phyloP scores from a whole-genome alignment of 2,888 invertebrate species.

The Malthinus flaveolus region DNA sequence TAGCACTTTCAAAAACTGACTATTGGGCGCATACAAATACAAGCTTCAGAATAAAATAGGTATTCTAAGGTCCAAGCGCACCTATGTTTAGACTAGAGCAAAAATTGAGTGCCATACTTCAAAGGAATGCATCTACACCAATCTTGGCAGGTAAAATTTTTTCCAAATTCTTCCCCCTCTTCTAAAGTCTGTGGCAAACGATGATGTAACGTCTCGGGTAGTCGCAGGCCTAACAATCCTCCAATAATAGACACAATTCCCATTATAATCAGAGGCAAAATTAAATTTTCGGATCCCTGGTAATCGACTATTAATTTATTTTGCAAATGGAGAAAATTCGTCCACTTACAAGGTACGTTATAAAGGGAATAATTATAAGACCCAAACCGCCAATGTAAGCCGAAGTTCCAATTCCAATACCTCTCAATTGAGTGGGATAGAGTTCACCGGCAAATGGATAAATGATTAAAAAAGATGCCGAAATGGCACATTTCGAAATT shows the following conservation, averaged over 20 bases:
- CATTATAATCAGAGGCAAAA: conserved; percentile 83
- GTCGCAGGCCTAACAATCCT: conserved; percentile 74
- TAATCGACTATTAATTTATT: conserved; percentile 19
- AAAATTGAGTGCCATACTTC: conserved; percentile 55
- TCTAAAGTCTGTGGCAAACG: conserved; percentile 83
- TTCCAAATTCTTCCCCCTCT: conserved; percentile 86
- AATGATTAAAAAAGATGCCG: conserved; percentile 88
- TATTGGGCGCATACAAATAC: neutral
- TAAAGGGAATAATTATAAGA: conserved; percentile 85
- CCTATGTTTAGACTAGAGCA: conserved; percentile 14
- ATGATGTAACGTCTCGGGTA: conserved; percentile 85
- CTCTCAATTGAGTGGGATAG: conserved; percentile 87
- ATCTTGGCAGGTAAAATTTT: conserved; percentile 76
- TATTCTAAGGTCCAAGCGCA: neutral
- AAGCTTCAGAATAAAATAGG: neutral
- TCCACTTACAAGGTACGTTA: conserved; percentile 80
- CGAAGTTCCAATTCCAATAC: conserved; percentile 87
- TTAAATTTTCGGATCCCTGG: conserved; percentile 82
- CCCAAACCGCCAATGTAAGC: conserved; percentile 90
- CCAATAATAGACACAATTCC: conserved; percentile 81
- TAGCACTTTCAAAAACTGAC: neutral
- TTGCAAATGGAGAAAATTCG: neutral
- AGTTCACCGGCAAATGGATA: conserved; percentile 92
- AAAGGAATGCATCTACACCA: conserved; percentile 72
- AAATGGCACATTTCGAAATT: conserved; percentile 85